These are phyloP conservation scores for Oreocharis arfaki DNA, from an alignment of 2,113 vertebrate species.

Conservation along the genomic window DNA sequence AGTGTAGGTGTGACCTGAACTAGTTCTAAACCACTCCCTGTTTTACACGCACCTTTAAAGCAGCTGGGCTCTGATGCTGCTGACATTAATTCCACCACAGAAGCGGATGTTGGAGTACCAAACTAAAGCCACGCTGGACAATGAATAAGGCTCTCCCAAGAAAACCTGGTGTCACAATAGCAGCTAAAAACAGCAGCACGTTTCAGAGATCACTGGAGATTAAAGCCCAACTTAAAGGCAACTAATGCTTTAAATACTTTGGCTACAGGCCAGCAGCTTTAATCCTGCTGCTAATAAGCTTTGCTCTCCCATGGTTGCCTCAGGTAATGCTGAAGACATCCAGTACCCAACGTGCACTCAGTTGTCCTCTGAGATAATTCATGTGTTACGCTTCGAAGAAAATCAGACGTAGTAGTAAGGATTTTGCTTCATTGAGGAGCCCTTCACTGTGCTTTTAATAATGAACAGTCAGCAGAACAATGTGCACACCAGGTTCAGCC, in stretches of 20 bases:
- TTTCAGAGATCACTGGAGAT: not conserved
- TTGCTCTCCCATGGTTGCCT: not conserved
- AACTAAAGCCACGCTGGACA: not conserved
- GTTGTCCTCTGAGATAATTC: not conserved
- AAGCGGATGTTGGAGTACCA: rapidly evolving
- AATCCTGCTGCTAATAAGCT: slow-evolving; percentile 11
- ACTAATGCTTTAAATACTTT: not conserved
- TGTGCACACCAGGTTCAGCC: not conserved
- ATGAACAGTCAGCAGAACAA: not conserved
- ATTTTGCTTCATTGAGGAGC: not conserved
- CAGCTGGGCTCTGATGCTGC: not conserved
- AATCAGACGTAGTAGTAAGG: not conserved
- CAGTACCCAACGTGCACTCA: not conserved
- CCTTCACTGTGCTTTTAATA: not conserved
- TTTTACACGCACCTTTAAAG: not conserved
- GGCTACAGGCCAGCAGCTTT: not conserved
- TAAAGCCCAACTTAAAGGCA: not conserved
- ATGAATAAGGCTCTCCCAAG: not conserved
- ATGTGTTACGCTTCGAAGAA: not conserved
- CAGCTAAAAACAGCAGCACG: not conserved
- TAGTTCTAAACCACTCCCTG: not conserved
- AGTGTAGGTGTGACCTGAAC: not conserved
- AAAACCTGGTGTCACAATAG: not conserved
- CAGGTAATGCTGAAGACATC: not conserved
- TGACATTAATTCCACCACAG: not conserved